Conservation (phyloP, 2,888 invertebrate species). For the Volucella inflata region DNA sequence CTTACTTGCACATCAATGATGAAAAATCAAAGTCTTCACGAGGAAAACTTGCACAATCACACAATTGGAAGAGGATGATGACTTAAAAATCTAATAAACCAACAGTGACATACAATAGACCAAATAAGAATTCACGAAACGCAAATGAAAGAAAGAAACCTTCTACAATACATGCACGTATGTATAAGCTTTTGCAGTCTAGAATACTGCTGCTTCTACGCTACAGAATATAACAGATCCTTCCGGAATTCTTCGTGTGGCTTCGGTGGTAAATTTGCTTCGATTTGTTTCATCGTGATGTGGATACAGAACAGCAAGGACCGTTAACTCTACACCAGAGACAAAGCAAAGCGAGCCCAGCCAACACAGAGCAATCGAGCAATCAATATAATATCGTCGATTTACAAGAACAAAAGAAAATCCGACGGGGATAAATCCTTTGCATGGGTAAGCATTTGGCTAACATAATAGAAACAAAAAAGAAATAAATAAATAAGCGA, state of each 20-base stretch:
- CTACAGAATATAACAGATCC: constrained; percentile 49
- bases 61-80: constrained; percentile 27
- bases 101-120: constrained; percentile 36
- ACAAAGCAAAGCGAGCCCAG: too few species aligned
- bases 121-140: constrained; percentile 51
- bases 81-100: constrained; percentile 60
- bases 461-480: constrained; percentile 15
- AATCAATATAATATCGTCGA: constrained; percentile 70
- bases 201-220: constrained; percentile 7
- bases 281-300: constrained; percentile 75
- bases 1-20: constrained; percentile 59
- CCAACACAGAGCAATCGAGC: neutral
- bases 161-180: neutral
- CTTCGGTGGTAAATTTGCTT: constrained; percentile 75
- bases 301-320: constrained; percentile 69
- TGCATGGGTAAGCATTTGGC: constrained; percentile 57
- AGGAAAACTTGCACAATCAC: constrained; percentile 22
- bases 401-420: constrained; percentile 69
- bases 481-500: neutral
- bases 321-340: constrained; percentile 64
- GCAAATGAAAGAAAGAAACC: constrained; percentile 62
- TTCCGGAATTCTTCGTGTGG: constrained; percentile 73
- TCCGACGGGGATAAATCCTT: constrained; percentile 53
- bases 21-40: constrained; percentile 55
- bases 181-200: constrained; percentile 60